Percentiles rank a stretch among this genome's conserved stretches.
Evolutionary conservation across 1,140 invertebrate genomes (phyloP).

Genomic region (Euglossa dilemma): DNA sequence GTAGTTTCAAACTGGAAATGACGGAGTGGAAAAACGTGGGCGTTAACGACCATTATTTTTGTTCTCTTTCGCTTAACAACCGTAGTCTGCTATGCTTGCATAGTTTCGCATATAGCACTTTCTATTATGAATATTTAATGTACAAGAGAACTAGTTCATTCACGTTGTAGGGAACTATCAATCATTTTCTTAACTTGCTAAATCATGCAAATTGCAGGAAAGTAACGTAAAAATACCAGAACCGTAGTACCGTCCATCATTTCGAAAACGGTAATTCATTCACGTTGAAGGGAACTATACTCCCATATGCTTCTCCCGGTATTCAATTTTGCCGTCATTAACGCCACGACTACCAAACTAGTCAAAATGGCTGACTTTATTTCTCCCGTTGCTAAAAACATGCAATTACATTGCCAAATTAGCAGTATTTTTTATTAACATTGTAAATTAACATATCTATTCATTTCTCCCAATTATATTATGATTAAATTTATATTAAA

Average conservation of each 20-base stretch:
- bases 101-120: slow-evolving; percentile 24
- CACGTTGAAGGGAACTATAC: background rate
- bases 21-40: background rate
- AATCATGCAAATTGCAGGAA: background rate
- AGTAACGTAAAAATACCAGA: background rate
- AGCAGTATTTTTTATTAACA: no score
- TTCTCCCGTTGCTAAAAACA: no score
- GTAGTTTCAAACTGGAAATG: background rate
- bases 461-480: no score
- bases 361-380: no score
- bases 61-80: slow-evolving; percentile 7
- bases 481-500: no score
- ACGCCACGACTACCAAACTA: no score
- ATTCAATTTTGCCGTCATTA: no score
- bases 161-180: slow-evolving; percentile 4
- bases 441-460: no score
- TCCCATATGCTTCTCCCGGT: background rate
- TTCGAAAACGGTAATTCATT: background rate
- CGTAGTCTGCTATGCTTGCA: background rate
- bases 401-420: no score
- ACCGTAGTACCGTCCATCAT: background rate
- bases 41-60: background rate
- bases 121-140: slow-evolving; percentile 34
- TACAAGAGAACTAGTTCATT: slow-evolving; percentile 7
- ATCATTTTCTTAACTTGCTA: background rate